Conservation (phyloP, 2,797 vertebrate genomes). For the Propithecus deckenii region DNA sequence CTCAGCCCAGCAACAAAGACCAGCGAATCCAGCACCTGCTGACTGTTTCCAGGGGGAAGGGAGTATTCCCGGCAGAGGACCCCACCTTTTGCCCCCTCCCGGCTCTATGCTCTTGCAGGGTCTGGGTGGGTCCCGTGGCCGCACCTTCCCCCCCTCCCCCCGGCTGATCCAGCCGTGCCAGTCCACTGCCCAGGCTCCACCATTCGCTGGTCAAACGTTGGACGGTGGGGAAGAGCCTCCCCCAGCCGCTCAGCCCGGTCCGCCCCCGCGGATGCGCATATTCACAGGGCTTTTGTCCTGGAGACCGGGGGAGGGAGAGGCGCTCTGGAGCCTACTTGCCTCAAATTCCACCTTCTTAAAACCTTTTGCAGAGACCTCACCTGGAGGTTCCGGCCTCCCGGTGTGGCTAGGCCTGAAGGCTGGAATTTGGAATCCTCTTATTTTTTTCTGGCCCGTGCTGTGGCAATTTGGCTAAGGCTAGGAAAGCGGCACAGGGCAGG, state of each 20-base stretch:
- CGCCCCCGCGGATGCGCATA: conserved; percentile 64
- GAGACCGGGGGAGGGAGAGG: conserved; percentile 21
- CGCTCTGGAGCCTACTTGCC: neutral
- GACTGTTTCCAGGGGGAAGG: neutral
- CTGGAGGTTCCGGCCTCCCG: neutral
- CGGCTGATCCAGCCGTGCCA: neutral
- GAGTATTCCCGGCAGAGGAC: no score
- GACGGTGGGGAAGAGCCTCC: neutral
- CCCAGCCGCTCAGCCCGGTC: neutral
- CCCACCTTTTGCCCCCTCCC: neutral
- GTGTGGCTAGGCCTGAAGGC: neutral
- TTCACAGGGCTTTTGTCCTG: conserved; percentile 73
- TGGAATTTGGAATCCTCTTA: neutral
- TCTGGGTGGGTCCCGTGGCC: neutral
- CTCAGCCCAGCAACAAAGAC: neutral
- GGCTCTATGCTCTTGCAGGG: neutral
- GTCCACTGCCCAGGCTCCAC: neutral
- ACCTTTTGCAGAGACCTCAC: conserved; percentile 17
- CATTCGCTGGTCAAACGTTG: neutral
- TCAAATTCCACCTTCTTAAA: conserved; percentile 48
- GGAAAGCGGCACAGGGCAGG: rapidly evolving
- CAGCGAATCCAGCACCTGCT: neutral
- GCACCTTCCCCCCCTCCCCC: neutral
- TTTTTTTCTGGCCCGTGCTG: neutral
- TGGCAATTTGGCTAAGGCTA: neutral